A percentile compares a stretch with the other conserved stretches of the same genome.
Conservation (phyloP, 2,113 vertebrate genomes). For the Burhinus oedicnemus region DNA sequence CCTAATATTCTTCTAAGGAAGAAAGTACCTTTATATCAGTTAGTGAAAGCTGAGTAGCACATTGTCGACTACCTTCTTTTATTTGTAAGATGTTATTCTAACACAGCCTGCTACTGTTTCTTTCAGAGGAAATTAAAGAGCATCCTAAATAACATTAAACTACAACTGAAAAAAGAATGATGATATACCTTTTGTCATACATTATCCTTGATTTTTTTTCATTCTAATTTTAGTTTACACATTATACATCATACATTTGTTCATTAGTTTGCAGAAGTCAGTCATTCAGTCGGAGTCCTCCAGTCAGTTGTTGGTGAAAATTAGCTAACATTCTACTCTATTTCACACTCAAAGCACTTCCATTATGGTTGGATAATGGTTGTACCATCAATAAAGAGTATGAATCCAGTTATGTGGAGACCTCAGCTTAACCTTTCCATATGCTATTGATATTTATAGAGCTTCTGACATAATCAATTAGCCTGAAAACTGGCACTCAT, state of each 20-base stretch:
- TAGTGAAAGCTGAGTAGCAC: background rate
- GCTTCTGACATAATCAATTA: conserved; percentile 75
- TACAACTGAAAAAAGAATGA: background rate
- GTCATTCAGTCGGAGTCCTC: background rate
- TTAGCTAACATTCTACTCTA: conserved; percentile 59
- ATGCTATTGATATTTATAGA: conserved; percentile 77
- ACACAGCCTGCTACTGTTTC: background rate
- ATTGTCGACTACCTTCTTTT: background rate
- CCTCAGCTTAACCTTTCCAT: conserved; percentile 67
- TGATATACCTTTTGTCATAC: background rate
- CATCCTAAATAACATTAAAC: background rate
- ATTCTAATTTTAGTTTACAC: background rate
- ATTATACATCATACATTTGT: background rate
- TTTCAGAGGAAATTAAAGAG: background rate
- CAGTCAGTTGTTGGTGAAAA: conserved; percentile 13
- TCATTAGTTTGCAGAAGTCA: conserved; percentile 9
- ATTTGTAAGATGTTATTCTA: background rate
- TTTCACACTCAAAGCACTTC: conserved; percentile 72
- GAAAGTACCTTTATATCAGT: background rate
- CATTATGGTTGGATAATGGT: conserved; percentile 70
- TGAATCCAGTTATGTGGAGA: conserved; percentile 60
- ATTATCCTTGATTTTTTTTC: background rate
- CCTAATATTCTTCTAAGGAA: background rate
- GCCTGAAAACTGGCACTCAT: conserved; percentile 54
- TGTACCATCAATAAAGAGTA: conserved; percentile 69